phyloP scores from a whole-genome alignment of 2,888 invertebrate genomes.

The Invenusta paracnida region DNA sequence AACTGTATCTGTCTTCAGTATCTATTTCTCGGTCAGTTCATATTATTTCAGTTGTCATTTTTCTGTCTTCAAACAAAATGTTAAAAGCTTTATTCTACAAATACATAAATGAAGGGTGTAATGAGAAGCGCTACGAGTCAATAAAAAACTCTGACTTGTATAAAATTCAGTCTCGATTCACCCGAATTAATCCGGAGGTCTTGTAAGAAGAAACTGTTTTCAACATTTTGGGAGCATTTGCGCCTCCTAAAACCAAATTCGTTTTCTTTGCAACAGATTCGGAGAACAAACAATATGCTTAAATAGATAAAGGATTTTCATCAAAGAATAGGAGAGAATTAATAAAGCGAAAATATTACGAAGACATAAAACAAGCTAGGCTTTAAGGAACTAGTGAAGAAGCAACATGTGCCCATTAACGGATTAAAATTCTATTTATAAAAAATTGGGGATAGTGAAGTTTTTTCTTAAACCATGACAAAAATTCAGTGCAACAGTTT shows the following conservation, averaged over 20 bases:
- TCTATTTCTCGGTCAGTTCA: conserved; percentile 14
- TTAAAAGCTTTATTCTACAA: not conserved
- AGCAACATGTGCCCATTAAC: conserved; percentile 21
- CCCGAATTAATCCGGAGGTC: conserved; percentile 6
- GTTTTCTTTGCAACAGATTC: conserved; percentile 16
- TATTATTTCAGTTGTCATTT: not conserved
- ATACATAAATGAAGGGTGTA: not conserved
- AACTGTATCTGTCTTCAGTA: not conserved
- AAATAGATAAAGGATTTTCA: not conserved
- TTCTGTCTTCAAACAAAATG: conserved; percentile 3
- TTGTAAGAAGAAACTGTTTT: conserved; percentile 18
- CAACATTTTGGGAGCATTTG: conserved; percentile 23
- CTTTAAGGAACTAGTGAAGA: conserved; percentile 22
- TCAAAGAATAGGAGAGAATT: not conserved
- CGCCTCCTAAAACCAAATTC: not conserved
- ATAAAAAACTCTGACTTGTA: conserved; percentile 15
- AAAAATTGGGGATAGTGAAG: conserved; percentile 18
- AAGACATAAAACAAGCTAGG: conserved; percentile 18
- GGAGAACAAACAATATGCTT: conserved; percentile 26
- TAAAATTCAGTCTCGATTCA: conserved; percentile 26
- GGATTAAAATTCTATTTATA: conserved; percentile 15
- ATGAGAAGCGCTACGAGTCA: conserved; percentile 18
- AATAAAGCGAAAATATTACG: conserved; percentile 12
- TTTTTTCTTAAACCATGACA: conserved; percentile 2
- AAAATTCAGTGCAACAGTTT: conserved; percentile 26